Evolutionary conservation across 2,797 vertebrate species (phyloP).

Genomic region (Moxostoma hubbsi): DNA sequence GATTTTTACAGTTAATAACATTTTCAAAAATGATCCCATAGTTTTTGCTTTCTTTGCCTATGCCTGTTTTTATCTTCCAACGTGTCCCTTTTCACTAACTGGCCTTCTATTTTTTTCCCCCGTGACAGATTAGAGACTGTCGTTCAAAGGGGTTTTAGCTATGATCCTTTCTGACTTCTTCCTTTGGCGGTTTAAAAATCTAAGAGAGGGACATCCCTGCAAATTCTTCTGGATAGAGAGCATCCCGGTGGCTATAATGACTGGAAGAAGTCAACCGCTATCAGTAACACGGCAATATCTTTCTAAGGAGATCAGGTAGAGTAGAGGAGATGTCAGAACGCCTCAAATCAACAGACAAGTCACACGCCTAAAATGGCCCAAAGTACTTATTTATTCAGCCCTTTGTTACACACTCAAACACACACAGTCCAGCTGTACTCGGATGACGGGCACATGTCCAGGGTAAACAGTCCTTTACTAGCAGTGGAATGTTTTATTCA

Average conservation of each 20-base stretch:
- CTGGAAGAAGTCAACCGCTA: constrained; percentile 19
- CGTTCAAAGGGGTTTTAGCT: constrained; percentile 51
- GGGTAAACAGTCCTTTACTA: constrained; percentile 67
- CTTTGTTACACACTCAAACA: constrained; percentile 11
- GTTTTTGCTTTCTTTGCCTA: background rate
- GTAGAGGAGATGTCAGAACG: background rate
- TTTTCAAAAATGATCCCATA: background rate
- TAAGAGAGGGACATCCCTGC: constrained; percentile 41
- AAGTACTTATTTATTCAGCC: background rate
- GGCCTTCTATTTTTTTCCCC: constrained; percentile 1
- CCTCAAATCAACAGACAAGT: constrained; percentile 11
- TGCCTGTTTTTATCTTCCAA: background rate
- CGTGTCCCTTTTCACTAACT: constrained; percentile 32
- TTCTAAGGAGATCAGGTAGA: constrained; percentile 27
- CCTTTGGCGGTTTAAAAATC: constrained; percentile 46
- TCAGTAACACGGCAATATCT: constrained; percentile 31
- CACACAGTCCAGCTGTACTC: constrained; percentile 36
- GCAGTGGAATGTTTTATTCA: constrained; percentile 78
- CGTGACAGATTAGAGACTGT: constrained; percentile 43
- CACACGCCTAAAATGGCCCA: background rate
- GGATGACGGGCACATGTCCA: constrained; percentile 60
- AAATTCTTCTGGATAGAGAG: constrained; percentile 31
- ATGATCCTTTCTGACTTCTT: constrained; percentile 36
- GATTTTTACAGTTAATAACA: too few species aligned
- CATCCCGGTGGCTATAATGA: constrained; percentile 16